Percentiles rank a stretch among this genome's conserved stretches.
Conservation (phyloP, 2,888 invertebrate species). For the Caenorhabditis afra region DNA sequence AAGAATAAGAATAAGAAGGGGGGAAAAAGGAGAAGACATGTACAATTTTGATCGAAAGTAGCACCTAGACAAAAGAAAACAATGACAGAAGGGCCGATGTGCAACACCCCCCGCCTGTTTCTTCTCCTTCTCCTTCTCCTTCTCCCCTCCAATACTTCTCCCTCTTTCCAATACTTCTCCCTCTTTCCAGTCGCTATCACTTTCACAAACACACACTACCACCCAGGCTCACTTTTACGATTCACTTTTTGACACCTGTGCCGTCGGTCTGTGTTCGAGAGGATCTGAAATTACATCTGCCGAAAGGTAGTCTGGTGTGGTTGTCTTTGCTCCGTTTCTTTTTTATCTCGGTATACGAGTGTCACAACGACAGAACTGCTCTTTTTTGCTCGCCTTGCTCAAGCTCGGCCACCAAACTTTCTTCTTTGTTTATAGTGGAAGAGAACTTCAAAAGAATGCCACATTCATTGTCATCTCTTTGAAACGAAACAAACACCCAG, state of each 20-base stretch:
- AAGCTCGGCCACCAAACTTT: conserved; percentile 2
- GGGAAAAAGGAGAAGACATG: no score
- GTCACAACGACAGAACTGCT: neutral
- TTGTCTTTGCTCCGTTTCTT: conserved; percentile 16
- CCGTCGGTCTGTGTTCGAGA: conserved; percentile 19
- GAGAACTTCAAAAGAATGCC: no score
- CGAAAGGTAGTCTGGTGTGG: no score
- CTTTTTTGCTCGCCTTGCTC: no score
- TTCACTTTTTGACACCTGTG: conserved; percentile 43
- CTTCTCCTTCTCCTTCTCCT: no score
- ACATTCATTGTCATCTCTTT: no score
- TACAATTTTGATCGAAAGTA: neutral
- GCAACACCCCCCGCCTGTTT: conserved; percentile 2
- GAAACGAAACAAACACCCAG: neutral
- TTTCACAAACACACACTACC: conserved; percentile 48
- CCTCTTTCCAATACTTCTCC: conserved; percentile 16
- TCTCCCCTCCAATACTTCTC: neutral
- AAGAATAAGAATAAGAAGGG: no score
- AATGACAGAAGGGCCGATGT: conserved; percentile 5
- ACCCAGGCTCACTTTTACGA: conserved; percentile 48
- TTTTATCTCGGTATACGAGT: conserved; percentile 3
- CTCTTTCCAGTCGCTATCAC: conserved; percentile 34
- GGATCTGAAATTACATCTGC: neutral
- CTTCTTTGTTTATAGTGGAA: neutral
- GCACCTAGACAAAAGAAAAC: neutral